Base-by-base conservation (phyloP, 2,113 vertebrate species). In the Psophia crepitans region DNA sequence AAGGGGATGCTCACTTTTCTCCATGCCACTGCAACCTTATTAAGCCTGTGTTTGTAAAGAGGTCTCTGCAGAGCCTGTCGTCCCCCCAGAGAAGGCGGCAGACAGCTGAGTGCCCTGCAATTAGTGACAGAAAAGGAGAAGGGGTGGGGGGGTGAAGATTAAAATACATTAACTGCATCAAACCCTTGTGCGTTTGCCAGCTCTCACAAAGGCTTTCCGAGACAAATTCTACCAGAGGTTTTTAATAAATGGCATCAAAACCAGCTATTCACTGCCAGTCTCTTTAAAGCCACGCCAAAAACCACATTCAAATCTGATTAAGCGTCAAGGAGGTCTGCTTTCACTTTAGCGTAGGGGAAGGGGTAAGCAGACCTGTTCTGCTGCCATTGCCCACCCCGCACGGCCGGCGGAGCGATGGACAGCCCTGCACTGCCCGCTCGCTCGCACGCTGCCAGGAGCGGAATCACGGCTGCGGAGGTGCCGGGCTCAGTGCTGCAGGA, bases 281-380 rank as follows among this genome's bases (percentile, higher is more conserved):
- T 96, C 97, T 98, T 98, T 98, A 97, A 98, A 98, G 97, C 95
- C 77, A 86, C 92, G 97, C 98, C 97, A 98, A 98, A 97, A 97
- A 49, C 82, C 97, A 97, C 96, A 98, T 97, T 97, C 96, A 97
- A 96, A 98, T 97, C 97, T 98, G 97, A 98, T 98, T 97, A 98
- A 96, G 95, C 76, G 28, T 95, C 96, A 97, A 97, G 96, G 94
- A 97, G 97, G 96, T 97, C 97, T 98, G 97, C 94, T 98, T 98
- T 98, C 95, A 98, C 96, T 97, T 96, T 97, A 97, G 84, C 41
- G 39, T 28, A 2, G 54, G n/a, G 74, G 77, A 54, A 37, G 81
- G 66, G 69, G 54, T 64, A 90, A 65, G 64, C 28, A 88, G 77
- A 92, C 63, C 84, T 93, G 86, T 12, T 89, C 92, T 77, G 33